A percentile compares a stretch with the other conserved stretches of the same genome.
Evolutionary conservation across 2,797 vertebrate species (phyloP).

Genomic region (Amblyopsis hoosieri): DNA sequence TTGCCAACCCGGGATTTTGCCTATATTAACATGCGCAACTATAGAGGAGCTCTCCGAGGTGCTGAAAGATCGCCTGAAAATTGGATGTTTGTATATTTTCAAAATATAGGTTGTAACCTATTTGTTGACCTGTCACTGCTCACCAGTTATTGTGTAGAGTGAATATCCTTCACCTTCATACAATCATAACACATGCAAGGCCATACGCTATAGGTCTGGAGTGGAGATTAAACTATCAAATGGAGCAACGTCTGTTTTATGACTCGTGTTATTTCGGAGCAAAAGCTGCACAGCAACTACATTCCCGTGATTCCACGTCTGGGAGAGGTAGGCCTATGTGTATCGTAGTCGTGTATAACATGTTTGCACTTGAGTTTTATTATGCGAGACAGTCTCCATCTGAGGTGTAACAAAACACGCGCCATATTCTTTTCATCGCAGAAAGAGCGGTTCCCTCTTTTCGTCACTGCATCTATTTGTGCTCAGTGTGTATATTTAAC

Average conservation of each 20-base stretch:
- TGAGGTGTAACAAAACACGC: constrained; percentile 53
- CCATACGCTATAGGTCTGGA: no score
- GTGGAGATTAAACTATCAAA: not conserved
- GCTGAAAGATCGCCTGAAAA: constrained; percentile 10
- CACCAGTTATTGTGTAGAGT: not conserved
- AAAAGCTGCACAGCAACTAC: not conserved
- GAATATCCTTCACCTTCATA: not conserved
- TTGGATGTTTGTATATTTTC: not conserved
- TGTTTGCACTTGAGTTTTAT: constrained; percentile 62
- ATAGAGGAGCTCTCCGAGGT: constrained; percentile 32
- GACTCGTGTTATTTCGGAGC: constrained; percentile 1
- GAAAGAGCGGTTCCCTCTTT: constrained; percentile 61
- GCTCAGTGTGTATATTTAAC: constrained; percentile 47
- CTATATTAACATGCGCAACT: no score
- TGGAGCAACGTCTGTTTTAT: not conserved
- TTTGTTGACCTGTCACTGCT: not conserved
- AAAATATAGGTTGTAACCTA: not conserved
- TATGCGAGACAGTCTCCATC: constrained; percentile 35
- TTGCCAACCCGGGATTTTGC: no score
- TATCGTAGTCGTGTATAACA: constrained; percentile 26
- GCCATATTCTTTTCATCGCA: constrained; percentile 38
- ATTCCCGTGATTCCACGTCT: not conserved
- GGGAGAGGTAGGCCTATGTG: constrained; percentile 9
- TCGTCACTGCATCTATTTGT: constrained; percentile 59
- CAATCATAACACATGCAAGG: no score